phyloP scores from a whole-genome alignment of 2,888 invertebrate species.

The Leptothorax acervorum region DNA sequence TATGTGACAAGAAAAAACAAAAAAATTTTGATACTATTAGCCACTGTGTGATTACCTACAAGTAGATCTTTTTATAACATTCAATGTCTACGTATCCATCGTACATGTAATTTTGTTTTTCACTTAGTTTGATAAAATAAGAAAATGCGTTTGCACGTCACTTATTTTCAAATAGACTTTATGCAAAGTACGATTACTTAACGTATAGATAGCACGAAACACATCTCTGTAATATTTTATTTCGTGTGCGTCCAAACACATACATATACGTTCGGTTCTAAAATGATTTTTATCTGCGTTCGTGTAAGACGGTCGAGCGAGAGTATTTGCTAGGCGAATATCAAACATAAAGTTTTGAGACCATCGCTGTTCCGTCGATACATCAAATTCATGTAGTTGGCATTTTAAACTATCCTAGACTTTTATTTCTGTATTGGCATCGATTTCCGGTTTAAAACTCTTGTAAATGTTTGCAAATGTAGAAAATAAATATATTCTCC shows the following conservation, averaged over 20 bases:
- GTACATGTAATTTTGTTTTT: not conserved
- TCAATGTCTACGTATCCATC: not conserved
- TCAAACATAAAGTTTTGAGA: conserved; percentile 21
- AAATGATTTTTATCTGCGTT: not conserved
- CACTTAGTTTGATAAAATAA: not conserved
- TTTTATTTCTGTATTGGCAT: not conserved
- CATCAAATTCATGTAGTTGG: not conserved
- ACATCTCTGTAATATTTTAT: conserved; percentile 6
- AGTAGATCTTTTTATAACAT: not conserved
- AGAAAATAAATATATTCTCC: not conserved
- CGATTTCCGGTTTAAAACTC: not conserved
- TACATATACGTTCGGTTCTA: not conserved
- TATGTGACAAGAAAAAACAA: not conserved
- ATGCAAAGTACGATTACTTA: not conserved
- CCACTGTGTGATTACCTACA: not conserved
- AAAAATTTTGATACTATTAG: not conserved
- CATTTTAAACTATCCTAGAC: not conserved
- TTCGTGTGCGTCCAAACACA: not conserved
- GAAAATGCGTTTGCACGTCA: not conserved
- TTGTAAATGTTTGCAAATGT: not conserved
- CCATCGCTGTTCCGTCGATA: not conserved
- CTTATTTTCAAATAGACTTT: conserved; percentile 7
- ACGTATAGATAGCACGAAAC: not conserved
- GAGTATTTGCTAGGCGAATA: not conserved
- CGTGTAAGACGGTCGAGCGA: not conserved